Base-by-base conservation (phyloP, 1,140 invertebrate genomes). In the Drosophila burlai region DNA sequence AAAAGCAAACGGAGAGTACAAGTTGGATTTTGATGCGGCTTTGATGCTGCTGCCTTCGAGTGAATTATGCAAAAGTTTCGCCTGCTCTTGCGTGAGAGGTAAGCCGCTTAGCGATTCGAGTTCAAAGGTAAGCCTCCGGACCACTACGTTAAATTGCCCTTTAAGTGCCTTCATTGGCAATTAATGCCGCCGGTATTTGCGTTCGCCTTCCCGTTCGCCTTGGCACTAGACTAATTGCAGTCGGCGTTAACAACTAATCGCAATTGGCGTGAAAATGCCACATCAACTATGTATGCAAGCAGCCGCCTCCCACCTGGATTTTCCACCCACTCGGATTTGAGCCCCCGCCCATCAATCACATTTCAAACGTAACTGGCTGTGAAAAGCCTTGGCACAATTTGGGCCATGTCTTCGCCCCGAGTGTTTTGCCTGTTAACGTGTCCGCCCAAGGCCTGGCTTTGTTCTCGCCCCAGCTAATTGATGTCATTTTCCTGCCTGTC, bases 131-230 rank as follows among this genome's bases (percentile, higher is more conserved):
- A 61, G 47, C 34, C 24, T 16, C 34, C 24, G 21, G 62, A 57
- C 54, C 68, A 59, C 61, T 60, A 60, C 63, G 68, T 50, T 87
- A 89, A 87, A 87, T 90, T 90, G 69, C 68, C 65, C 74, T 90
- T 79, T 84, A 90, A 87, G 85, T 90, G 85, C 73, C 74, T 81
- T 90, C 75, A 84, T 90, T 76, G 78, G 65, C 84, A 87, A 87
- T 89, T 89, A 87, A 83, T 89, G 81, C 73, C 77, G 73, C 69
- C 71, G 49, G 66, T 71, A 29, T 64, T 81, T 60, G 67, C 81
- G 50, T 82, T 90, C 65, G 64, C 81, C 75, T 64, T 81, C 55
- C 64, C 81, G 50, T 82, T 90, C 65, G 64, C 81, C 75, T 90
- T 90, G 80, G 72, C 86, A 47, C 62, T 71, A 74, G 78, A 50